A percentile compares a stretch with the other conserved stretches of the same genome.
Evolutionary conservation across 2,797 vertebrate species (phyloP).

Genomic region (Enteromius paludinosus): DNA sequence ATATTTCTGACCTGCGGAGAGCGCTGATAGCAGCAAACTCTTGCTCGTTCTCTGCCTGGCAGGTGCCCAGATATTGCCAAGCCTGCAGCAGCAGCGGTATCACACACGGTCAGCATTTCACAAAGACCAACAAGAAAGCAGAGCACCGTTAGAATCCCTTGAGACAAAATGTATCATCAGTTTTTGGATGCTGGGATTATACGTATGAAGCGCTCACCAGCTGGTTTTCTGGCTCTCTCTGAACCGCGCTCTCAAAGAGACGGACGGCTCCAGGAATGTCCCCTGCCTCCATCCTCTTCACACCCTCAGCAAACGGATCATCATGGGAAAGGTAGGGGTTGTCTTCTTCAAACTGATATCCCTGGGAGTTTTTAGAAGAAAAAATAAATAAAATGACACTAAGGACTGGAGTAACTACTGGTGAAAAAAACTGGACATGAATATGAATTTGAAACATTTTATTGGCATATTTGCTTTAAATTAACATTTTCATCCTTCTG

Average conservation of each 20-base stretch:
- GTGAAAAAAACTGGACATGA: no score
- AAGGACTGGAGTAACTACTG: neutral
- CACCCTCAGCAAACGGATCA: conserved; percentile 90
- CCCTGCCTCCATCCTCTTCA: conserved; percentile 88
- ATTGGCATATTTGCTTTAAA: no score
- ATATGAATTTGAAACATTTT: no score
- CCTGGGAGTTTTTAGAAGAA: conserved; percentile 71
- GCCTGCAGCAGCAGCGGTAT: conserved; percentile 77
- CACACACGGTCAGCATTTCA: conserved; percentile 36
- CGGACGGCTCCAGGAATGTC: conserved; percentile 96
- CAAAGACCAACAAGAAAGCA: conserved; percentile 12
- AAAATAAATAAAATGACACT: neutral
- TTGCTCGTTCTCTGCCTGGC: conserved; percentile 97
- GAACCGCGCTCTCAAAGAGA: conserved; percentile 95
- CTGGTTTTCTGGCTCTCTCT: conserved; percentile 91
- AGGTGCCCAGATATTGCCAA: conserved; percentile 98
- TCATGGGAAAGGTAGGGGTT: conserved; percentile 92
- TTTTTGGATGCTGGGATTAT: neutral
- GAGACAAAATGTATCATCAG: conserved; percentile 3
- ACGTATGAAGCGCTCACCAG: conserved; percentile 80
- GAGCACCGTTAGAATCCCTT: conserved; percentile 16
- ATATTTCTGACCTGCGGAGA: conserved; percentile 84
- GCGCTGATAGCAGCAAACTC: conserved; percentile 97
- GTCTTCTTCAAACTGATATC: conserved; percentile 96
- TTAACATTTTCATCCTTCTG: no score